These are phyloP conservation scores for Notospermus geniculatus DNA, from an alignment of 1,140 invertebrate genomes.

Conservation along the genomic window DNA sequence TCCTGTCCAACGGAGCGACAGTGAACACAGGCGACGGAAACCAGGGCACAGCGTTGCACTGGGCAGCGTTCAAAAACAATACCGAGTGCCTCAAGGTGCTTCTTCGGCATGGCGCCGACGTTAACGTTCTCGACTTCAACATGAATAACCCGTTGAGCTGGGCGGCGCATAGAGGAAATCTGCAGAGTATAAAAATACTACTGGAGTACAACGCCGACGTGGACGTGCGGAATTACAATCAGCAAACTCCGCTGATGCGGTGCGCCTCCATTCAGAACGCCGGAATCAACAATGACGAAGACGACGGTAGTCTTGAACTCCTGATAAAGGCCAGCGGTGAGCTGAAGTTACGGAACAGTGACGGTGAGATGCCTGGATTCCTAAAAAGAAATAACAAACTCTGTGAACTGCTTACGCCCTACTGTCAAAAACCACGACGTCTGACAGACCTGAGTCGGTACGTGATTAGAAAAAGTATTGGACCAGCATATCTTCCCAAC, in stretches of 20 bases:
- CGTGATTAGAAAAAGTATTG: constrained; percentile 33
- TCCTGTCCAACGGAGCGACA: constrained; percentile 44
- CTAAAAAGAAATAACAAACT: constrained; percentile 37
- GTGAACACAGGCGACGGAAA: constrained; percentile 42
- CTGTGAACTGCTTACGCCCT: constrained; percentile 31
- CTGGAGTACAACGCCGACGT: constrained; percentile 67
- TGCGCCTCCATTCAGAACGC: constrained; percentile 33
- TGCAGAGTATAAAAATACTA: constrained; percentile 79
- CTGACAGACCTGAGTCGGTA: constrained; percentile 34
- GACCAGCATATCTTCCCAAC: constrained; percentile 38
- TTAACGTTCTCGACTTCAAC: constrained; percentile 57
- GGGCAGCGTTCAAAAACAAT: constrained; percentile 50
- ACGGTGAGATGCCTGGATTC: constrained; percentile 28
- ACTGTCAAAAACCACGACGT: constrained; percentile 31
- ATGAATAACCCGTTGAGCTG: constrained; percentile 61
- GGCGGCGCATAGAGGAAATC: constrained; percentile 89
- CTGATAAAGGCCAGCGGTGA: constrained; percentile 43
- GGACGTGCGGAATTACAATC: constrained; percentile 41
- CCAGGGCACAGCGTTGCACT: constrained; percentile 47
- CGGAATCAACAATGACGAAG: constrained; percentile 39
- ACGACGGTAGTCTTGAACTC: constrained; percentile 44
- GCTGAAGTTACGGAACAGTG: constrained; percentile 36
- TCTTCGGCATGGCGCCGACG: constrained; percentile 54
- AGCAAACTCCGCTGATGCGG: constrained; percentile 35
- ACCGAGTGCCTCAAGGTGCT: constrained; percentile 49